A percentile compares a stretch with the other conserved stretches of the same genome.
Conservation (phyloP, 2,797 vertebrate genomes). For the Acrocephalus scirpaceus region DNA sequence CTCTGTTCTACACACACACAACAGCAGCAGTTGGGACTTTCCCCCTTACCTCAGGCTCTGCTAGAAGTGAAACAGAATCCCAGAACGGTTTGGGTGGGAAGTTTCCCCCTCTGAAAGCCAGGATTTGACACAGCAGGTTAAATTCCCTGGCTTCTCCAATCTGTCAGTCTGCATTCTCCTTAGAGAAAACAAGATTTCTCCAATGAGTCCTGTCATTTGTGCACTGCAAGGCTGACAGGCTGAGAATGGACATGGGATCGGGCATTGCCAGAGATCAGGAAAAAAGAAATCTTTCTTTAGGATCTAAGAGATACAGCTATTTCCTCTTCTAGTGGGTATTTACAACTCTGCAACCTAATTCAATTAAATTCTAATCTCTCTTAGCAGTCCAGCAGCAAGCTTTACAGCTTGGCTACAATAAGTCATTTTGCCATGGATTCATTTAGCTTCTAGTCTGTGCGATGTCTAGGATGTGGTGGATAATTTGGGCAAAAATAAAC, state of each 20-base stretch:
- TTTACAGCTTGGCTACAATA: background rate
- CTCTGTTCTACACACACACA: background rate
- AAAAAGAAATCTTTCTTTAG: background rate
- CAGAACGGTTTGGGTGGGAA: background rate
- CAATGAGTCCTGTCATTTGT: fast-evolving
- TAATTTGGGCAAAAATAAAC: background rate
- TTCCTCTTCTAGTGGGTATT: background rate
- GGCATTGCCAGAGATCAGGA: background rate
- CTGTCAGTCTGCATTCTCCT: background rate
- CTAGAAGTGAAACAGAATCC: background rate
- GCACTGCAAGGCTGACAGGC: background rate
- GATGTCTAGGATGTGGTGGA: background rate
- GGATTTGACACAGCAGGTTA: background rate
- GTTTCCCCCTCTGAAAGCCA: background rate
- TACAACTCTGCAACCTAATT: background rate
- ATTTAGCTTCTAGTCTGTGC: background rate
- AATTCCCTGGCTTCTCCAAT: background rate
- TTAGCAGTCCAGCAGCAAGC: background rate
- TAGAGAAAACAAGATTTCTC: background rate
- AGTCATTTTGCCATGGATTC: background rate
- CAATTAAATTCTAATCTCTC: background rate
- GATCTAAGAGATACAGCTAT: fast-evolving
- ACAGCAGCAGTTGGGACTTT: background rate
- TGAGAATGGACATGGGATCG: no score
- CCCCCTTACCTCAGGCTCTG: background rate